A percentile compares a stretch with the other conserved stretches of the same genome.
Evolutionary conservation across 2,888 invertebrate genomes (phyloP).

Genomic region (Drosophila eohydei): DNA sequence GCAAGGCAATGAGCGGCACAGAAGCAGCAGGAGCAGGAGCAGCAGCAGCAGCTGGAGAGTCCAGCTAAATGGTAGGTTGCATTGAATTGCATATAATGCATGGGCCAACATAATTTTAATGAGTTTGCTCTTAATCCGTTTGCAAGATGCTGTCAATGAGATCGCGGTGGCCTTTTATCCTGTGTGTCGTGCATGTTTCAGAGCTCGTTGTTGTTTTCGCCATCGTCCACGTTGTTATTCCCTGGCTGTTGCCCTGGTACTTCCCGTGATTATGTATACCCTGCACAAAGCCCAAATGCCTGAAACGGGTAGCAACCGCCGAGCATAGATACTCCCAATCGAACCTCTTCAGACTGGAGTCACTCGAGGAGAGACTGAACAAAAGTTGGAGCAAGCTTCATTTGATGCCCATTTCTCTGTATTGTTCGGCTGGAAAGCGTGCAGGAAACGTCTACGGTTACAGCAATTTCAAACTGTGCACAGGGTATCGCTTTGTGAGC

Average conservation of each 20-base stretch:
- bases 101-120: constrained; percentile 81
- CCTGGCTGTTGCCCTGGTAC: constrained; percentile 26
- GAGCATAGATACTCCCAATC: not conserved
- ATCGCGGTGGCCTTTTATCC: constrained; percentile 45
- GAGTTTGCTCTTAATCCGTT: constrained; percentile 80
- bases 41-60: not conserved
- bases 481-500: constrained; percentile 21
- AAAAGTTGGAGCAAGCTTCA: not conserved
- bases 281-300: not conserved
- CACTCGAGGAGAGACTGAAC: too few relatives aligned
- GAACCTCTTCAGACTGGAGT: too few relatives aligned
- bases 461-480: not conserved
- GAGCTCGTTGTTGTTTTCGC: constrained; percentile 15
- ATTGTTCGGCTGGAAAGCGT: not conserved
- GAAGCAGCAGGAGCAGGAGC: not conserved
- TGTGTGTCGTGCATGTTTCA: constrained; percentile 36
- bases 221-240: constrained; percentile 17
- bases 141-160: constrained; percentile 78
- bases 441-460: not conserved
- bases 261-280: constrained; percentile 28
- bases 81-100: constrained; percentile 79
- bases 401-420: not conserved
- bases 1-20: not conserved
- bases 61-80: constrained; percentile 44
- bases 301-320: not conserved